A percentile compares a stretch with the other conserved stretches of the same genome.
Conservation (phyloP, 2,797 vertebrate genomes). For the Spea hammondii region DNA sequence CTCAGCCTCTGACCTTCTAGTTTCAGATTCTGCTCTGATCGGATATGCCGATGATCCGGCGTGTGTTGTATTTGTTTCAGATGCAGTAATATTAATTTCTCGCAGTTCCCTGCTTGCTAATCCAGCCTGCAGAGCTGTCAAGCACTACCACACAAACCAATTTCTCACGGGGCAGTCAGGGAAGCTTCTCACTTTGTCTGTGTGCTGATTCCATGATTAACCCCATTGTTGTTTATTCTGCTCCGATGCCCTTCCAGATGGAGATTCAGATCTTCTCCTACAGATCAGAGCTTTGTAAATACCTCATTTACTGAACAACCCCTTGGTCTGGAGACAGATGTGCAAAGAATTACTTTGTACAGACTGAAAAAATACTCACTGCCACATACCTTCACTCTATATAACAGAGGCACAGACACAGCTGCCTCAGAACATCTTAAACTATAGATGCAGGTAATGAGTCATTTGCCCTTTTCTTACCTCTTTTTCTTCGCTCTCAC, state of each 20-base stretch:
- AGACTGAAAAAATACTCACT: too few relatives aligned
- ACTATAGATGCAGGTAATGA: too few relatives aligned
- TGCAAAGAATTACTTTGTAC: background rate
- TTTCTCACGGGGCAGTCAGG: background rate
- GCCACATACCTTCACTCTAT: too few relatives aligned
- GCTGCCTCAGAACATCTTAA: too few relatives aligned
- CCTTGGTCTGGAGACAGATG: background rate
- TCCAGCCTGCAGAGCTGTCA: background rate
- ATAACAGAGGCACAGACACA: too few relatives aligned
- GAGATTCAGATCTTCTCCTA: background rate
- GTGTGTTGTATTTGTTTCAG: background rate
- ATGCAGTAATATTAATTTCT: background rate
- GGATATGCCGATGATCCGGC: background rate
- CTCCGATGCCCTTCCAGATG: slow-evolving; percentile 14
- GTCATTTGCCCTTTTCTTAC: too few relatives aligned
- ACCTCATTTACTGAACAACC: background rate
- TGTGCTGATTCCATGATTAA: background rate
- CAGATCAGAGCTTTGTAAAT: slow-evolving; percentile 1
- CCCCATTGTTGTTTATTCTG: slow-evolving; percentile 4
- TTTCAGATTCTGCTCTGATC: too few relatives aligned
- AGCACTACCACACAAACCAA: background rate
- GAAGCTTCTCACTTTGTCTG: background rate
- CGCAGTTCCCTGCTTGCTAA: background rate
- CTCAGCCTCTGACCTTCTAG: too few relatives aligned
- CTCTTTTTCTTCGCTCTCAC: too few relatives aligned